phyloP scores from a whole-genome alignment of 2,888 invertebrate genomes.

The Nezara viridula region DNA sequence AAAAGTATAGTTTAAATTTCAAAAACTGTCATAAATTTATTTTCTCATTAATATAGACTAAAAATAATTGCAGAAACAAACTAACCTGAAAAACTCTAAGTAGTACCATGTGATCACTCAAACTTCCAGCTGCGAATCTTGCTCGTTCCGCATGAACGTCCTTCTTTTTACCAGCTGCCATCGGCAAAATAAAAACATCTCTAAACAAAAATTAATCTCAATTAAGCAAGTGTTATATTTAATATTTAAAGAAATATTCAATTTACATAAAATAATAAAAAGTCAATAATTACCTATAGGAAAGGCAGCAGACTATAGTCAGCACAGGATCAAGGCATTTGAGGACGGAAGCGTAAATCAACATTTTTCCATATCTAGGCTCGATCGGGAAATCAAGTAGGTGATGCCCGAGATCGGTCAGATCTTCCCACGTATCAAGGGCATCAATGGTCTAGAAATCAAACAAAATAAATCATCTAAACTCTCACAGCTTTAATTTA shows the following conservation, averaged over 20 bases:
- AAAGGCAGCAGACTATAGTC: slow-evolving; percentile 89
- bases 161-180: slow-evolving; percentile 77
- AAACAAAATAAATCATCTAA: neutral
- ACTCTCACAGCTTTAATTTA: neutral
- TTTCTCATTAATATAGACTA: too few relatives aligned
- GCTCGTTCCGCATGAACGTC: slow-evolving; percentile 76
- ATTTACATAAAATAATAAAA: too few relatives aligned
- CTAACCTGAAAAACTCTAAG: slow-evolving; percentile 81
- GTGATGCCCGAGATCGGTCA: slow-evolving; percentile 89
- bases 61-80: slow-evolving; percentile 31
- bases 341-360: slow-evolving; percentile 89
- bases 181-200: slow-evolving; percentile 85
- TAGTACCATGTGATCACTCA: slow-evolving; percentile 92
- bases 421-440: slow-evolving; percentile 85
- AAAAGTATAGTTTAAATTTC: too few relatives aligned
- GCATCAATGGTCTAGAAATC: slow-evolving; percentile 85
- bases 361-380: slow-evolving; percentile 91
- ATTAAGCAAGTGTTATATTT: too few relatives aligned
- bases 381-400: slow-evolving; percentile 93
- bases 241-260: too few relatives aligned
- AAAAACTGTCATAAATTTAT: too few relatives aligned
- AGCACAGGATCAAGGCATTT: slow-evolving; percentile 94
- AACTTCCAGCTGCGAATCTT: slow-evolving; percentile 81
- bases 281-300: slow-evolving; percentile 71
- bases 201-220: slow-evolving; percentile 68